These are phyloP conservation scores for Drosophila neocordata DNA, from an alignment of 1,140 invertebrate genomes.

Conservation along the genomic window DNA sequence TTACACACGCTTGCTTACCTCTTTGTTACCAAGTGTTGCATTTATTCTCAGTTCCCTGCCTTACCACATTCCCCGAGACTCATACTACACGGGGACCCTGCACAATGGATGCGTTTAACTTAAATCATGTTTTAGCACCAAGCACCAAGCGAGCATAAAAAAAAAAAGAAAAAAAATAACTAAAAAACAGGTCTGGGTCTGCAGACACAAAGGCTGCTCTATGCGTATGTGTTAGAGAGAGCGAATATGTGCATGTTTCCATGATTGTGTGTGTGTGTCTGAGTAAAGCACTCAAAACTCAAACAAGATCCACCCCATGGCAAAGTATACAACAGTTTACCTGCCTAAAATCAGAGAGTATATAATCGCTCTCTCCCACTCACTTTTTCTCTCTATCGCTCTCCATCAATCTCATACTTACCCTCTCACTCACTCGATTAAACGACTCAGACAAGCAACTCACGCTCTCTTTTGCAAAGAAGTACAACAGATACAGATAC, in stretches of 20 bases:
- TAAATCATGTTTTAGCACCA: conserved; percentile 51
- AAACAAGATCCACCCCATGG: conserved; percentile 68
- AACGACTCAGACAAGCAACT: neutral
- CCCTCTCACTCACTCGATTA: conserved; percentile 7
- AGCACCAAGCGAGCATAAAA: conserved; percentile 15
- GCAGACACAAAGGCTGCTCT: conserved; percentile 41
- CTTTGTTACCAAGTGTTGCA: neutral
- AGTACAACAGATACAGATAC: conserved; percentile 19
- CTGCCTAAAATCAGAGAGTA: conserved; percentile 28
- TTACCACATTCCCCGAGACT: neutral
- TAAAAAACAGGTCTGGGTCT: conserved; percentile 38
- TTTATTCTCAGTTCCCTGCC: conserved; percentile 6
- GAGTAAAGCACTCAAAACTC: conserved; percentile 36
- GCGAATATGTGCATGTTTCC: too few species aligned
- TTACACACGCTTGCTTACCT: too few species aligned
- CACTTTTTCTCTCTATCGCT: conserved; percentile 2
- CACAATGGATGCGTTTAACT: conserved; percentile 26
- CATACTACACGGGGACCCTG: neutral
- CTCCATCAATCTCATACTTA: neutral
- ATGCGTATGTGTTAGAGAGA: too few species aligned
- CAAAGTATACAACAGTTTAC: conserved; percentile 32
- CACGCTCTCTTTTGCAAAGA: conserved; percentile 16
- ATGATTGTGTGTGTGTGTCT: conserved; percentile 15
- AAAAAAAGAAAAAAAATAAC: conserved; percentile 1
- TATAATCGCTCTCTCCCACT: neutral